Base-by-base conservation (phyloP, 1,140 invertebrate genomes). In the Drosophila athabasca region DNA sequence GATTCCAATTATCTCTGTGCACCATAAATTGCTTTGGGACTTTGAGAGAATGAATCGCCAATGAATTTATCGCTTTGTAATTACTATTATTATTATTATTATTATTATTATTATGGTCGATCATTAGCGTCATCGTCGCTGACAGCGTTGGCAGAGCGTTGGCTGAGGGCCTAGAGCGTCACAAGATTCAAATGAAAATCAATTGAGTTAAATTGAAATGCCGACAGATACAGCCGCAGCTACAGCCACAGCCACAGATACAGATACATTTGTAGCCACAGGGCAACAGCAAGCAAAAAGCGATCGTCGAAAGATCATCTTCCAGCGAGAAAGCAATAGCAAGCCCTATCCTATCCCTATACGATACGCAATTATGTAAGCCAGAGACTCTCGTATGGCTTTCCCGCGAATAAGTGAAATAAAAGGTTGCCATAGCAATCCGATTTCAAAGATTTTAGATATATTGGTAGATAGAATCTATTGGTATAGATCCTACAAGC, bases 131-230 rank as follows among this genome's bases (percentile, higher is more conserved):
- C 74, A 80, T 68, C 60, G 13, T 53, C 45, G 35, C 1, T 9
- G 29, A 9, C 8, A 45, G 17, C 17, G 17, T 19, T 19, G 17
- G 17, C 17, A 19, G 0, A 19, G 4, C 55, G 46, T 7, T 46
- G 44, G 41, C 50, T 48, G 50, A 15, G 57, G 43, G 50, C 48
- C 60, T 53, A 55, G 22, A 43, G 79, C 75, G 67, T 84, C 71
- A 84, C 76, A 76, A 84, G 81, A 13, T 39, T 61, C 73, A 76
- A 84, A 79, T 80, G 50, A 80, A 76, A 76, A 80, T 80, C 81
- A 84, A 84, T 84, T 84, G 73, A 76, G 61, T 80, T 79, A 74
- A 84, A 84, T 84, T 85, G 73, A 85, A 76, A 75, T 51, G 68
- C 70, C 73, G 60, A 58, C 58, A 39, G 48, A 64, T 44, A 59